Evolutionary conservation across 2,797 vertebrate genomes (phyloP), one percentile per base, ranked within the genome.

Genomic region (Lagorchestes hirsutus): DNA sequence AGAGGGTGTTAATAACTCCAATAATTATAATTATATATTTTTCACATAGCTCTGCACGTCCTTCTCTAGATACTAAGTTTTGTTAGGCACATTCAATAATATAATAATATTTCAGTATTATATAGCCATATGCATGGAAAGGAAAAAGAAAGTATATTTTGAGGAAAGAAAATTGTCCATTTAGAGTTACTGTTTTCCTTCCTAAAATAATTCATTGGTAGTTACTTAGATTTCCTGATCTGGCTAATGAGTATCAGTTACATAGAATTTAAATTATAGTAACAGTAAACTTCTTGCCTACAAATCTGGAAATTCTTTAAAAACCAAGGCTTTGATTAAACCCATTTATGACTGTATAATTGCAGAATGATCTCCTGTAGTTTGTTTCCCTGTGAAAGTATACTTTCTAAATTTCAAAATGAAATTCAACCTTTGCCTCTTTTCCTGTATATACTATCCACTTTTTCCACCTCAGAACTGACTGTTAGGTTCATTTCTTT

Each of bases 261-360:
- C 14, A 62, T 91, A 94, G 57, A 18, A 91, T 82, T 55, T 95
- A 55, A 91, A 74, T 87, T 87, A 59, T 14, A 90, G 96, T 67
- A n/a, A 27, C 54, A 18, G 4, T 92, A 74, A 93, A 93, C 55
- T 96, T 96, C 5, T 95, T 96, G 8, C 92, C 27, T n/a, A 67
- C 13, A n/a, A 87, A 13, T 29, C 6, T 94, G 0, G 52, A 5
- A 31, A 91, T 90, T 2, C 2, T 54, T 12, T 96, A 54, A 97
- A 34, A 95, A 96, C 92, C 95, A 62, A n/a, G 92, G 27, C 67
- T 95, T 91, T 67, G 62, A 67, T n/a, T n/a, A n/a, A 67, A 67
- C 34, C 62, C 14, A n/a, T n/a, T 67, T 67, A 67, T n/a, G 34
- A 5, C 16, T n/a, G 14, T n/a, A 67, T 67, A n/a, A 13, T 67